phyloP scores from a whole-genome alignment of 2,113 vertebrate species.

The Tupaia tana region DNA sequence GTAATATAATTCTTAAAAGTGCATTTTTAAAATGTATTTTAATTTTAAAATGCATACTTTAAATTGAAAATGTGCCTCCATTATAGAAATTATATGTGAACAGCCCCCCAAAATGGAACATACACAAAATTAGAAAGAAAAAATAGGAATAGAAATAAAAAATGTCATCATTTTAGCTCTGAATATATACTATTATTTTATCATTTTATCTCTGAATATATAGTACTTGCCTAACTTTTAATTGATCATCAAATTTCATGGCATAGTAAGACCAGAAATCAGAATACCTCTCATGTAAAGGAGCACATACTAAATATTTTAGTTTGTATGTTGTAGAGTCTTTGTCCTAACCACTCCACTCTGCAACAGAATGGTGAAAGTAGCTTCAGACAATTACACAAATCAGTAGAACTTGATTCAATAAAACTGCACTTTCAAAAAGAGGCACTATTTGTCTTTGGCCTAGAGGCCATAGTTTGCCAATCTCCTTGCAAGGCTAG shows the following conservation, averaged over 20 bases:
- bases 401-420: neutral
- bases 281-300: neutral
- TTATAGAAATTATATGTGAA: neutral
- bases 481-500: neutral
- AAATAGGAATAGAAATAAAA: neutral
- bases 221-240: neutral
- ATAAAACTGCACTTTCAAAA: neutral
- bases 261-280: neutral
- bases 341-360: neutral
- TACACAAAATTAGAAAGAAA: neutral
- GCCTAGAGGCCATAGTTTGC: neutral
- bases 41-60: neutral
- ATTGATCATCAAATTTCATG: constrained; percentile 9
- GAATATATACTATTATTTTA: no score
- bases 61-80: neutral
- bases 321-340: neutral
- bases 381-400: neutral
- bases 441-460: neutral
- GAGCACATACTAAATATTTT: neutral
- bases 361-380: neutral
- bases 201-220: neutral
- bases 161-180: no score
- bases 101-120: neutral
- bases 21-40: neutral
- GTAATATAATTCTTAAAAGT: neutral